Conservation (phyloP, 30 jellyfish, hydroid and myxozoan species). For the Aurelia sp. region DNA sequence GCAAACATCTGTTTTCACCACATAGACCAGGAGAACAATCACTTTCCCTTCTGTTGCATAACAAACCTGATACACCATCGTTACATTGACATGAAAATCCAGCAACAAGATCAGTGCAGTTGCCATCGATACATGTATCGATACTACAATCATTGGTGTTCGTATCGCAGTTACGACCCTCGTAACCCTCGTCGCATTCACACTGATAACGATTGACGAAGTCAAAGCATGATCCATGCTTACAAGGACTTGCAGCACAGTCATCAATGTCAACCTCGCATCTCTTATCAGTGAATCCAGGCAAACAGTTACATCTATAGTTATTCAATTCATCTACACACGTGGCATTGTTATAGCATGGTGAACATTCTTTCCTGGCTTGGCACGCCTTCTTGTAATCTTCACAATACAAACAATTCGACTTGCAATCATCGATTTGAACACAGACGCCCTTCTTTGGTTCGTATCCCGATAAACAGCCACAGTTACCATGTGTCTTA, state of each 20-base stretch:
- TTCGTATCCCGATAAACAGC: slow-evolving; percentile 72
- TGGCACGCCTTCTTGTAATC: slow-evolving; percentile 45
- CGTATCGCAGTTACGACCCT: slow-evolving; percentile 40
- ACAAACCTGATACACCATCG: slow-evolving; percentile 25
- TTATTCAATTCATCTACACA: slow-evolving; percentile 47
- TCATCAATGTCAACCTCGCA: slow-evolving; percentile 61
- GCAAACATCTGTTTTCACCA: slow-evolving; percentile 27
- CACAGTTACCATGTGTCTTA: slow-evolving; percentile 68
- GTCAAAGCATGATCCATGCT: slow-evolving; percentile 69
- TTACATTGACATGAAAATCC: slow-evolving; percentile 48
- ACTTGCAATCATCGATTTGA: slow-evolving; percentile 77
- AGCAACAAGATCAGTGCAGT: slow-evolving; percentile 33
- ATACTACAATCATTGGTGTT: slow-evolving; percentile 39
- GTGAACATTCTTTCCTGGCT: neutral
- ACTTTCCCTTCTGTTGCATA: slow-evolving; percentile 27
- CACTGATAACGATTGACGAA: slow-evolving; percentile 57
- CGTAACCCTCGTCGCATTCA: slow-evolving; percentile 69
- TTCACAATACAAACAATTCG: slow-evolving; percentile 60
- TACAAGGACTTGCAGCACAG: slow-evolving; percentile 53
- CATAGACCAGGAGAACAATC: slow-evolving; percentile 30
- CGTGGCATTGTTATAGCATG: slow-evolving; percentile 59
- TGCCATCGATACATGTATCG: slow-evolving; percentile 45
- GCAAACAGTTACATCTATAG: slow-evolving; percentile 45
- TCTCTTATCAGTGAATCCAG: slow-evolving; percentile 67
- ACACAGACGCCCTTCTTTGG: slow-evolving; percentile 58